Evolutionary conservation across 1,140 invertebrate species (phyloP).

Genomic region (Scaptomyza montana): DNA sequence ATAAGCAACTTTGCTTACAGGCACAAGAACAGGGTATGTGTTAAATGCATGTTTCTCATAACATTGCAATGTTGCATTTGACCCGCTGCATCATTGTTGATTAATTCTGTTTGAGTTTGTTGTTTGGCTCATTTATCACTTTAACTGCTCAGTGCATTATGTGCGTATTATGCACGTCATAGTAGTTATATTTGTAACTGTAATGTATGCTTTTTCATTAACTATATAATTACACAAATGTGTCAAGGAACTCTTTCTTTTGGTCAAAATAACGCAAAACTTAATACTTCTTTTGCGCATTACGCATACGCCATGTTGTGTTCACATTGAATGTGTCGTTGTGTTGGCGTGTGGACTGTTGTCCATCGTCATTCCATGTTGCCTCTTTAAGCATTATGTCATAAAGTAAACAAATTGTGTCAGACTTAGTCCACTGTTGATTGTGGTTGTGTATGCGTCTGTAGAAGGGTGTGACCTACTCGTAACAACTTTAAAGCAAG

Average conservation of each 20-base stretch:
- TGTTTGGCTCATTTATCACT: conserved; percentile 39
- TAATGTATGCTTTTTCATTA: conserved; percentile 31
- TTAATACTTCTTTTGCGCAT: conserved; percentile 21
- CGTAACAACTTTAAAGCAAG: conserved; percentile 38
- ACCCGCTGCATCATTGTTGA: not conserved
- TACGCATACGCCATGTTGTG: conserved; percentile 56
- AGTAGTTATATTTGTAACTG: no score
- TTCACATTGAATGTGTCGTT: not conserved
- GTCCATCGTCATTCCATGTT: conserved; percentile 3
- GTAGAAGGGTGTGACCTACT: conserved; percentile 10
- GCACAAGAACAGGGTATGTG: no score
- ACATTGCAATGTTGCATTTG: not conserved
- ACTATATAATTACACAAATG: conserved; percentile 54
- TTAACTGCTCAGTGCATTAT: not conserved
- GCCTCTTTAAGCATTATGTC: conserved; percentile 64
- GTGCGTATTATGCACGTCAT: no score
- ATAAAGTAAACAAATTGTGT: conserved; percentile 77
- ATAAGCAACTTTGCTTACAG: no score
- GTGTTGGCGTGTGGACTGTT: conserved; percentile 16
- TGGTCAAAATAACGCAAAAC: not conserved
- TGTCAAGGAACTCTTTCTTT: conserved; percentile 23
- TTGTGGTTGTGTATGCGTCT: conserved; percentile 8
- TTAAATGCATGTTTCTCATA: no score
- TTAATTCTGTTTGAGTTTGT: not conserved
- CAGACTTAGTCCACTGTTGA: conserved; percentile 21